Evolutionary conservation across 2,797 vertebrate species (phyloP).

Genomic region (Spatula versicolor): DNA sequence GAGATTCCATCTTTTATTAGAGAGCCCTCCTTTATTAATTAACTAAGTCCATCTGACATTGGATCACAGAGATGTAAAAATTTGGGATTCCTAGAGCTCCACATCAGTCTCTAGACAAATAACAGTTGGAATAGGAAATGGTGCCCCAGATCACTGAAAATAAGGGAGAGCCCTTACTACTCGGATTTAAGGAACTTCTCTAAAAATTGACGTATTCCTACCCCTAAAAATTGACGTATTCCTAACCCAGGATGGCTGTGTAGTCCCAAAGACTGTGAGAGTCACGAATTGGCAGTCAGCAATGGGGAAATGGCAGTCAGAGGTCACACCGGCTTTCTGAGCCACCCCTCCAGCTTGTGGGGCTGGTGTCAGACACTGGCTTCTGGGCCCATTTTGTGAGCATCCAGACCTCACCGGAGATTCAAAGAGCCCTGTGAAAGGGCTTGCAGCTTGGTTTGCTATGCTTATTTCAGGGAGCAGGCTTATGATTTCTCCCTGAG

Average conservation of each 20-base stretch:
- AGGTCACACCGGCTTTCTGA: not conserved
- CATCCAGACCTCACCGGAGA: rapidly evolving
- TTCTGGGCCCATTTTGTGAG: not conserved
- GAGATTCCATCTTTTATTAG: not conserved
- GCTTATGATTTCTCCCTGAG: not conserved
- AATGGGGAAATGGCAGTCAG: not conserved
- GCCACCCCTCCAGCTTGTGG: not conserved
- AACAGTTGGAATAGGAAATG: not conserved
- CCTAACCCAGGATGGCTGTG: not conserved
- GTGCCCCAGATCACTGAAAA: not conserved
- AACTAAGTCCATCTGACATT: not conserved
- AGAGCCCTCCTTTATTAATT: not conserved
- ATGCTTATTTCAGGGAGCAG: not conserved
- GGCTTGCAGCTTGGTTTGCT: not conserved
- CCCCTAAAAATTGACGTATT: too few species aligned
- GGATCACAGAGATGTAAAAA: not conserved
- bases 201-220: not conserved
- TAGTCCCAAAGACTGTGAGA: not conserved
- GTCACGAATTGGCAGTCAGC: rapidly evolving
- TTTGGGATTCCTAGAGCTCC: not conserved
- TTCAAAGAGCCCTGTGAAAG: not conserved
- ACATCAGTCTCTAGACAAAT: not conserved
- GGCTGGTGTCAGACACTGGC: not conserved
- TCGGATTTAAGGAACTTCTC: not conserved
- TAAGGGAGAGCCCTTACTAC: not conserved